A percentile compares a stretch with the other conserved stretches of the same genome.
Evolutionary conservation across 2,113 vertebrate species (phyloP).

Genomic region (Catharus fuscescens): DNA sequence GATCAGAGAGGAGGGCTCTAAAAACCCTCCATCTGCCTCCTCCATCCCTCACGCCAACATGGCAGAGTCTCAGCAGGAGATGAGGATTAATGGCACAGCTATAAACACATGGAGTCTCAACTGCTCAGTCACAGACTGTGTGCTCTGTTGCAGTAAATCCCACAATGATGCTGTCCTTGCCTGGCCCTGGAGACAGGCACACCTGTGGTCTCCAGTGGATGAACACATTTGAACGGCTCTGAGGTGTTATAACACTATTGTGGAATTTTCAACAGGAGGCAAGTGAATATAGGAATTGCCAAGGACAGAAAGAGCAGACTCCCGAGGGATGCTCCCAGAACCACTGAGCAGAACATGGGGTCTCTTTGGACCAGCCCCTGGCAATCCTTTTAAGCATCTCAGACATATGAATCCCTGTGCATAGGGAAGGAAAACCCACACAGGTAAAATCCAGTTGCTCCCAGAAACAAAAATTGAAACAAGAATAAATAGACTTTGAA

Average conservation of each 20-base stretch:
- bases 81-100: not conserved
- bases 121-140: not conserved
- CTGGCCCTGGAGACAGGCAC: not conserved
- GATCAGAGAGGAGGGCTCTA: not conserved
- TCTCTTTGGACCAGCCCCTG: not conserved
- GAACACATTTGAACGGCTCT: not conserved
- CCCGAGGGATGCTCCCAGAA: rapidly evolving
- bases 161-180: not conserved
- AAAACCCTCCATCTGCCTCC: not conserved
- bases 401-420: not conserved
- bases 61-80: not conserved
- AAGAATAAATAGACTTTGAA: conserved; percentile 67
- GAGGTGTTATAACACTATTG: not conserved
- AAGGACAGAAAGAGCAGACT: not conserved
- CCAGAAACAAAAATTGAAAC: conserved; percentile 5
- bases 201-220: not conserved
- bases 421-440: not conserved
- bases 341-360: not conserved
- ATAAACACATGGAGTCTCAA: rapidly evolving
- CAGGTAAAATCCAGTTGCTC: not conserved
- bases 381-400: not conserved
- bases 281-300: not conserved
- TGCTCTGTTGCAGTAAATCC: not conserved
- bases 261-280: not conserved
- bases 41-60: not conserved